Evolutionary conservation across 2,113 vertebrate species (phyloP).

Genomic region (Stomatorhinus ivindoensis): DNA sequence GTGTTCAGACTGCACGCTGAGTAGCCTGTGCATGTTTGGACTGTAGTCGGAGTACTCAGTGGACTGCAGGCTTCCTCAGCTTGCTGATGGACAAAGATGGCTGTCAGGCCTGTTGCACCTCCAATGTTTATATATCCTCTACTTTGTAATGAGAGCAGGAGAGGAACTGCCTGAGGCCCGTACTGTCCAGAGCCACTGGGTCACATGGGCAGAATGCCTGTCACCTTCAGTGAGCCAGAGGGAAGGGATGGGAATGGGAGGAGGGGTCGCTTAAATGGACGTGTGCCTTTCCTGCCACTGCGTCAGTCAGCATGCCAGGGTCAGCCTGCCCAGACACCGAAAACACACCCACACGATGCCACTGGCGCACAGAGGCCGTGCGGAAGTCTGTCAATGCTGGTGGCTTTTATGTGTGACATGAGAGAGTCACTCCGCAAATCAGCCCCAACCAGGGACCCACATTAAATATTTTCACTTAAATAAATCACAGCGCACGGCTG

Average conservation of each 20-base stretch:
- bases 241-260: not conserved
- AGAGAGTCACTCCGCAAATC: not conserved
- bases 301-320: not conserved
- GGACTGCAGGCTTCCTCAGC: not conserved
- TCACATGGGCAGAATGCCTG: not conserved
- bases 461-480: not conserved
- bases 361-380: not conserved
- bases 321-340: not conserved
- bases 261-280: not conserved
- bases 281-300: no score
- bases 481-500: not conserved
- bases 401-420: not conserved
- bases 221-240: not conserved
- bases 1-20: not conserved
- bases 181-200: conserved; percentile 23
- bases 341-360: not conserved
- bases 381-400: not conserved
- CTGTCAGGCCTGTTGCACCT: not conserved
- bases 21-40: not conserved
- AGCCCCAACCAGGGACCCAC: not conserved
- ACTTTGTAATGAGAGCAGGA: not conserved
- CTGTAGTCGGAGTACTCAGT: not conserved
- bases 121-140: not conserved
- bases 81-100: not conserved
- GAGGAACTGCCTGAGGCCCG: not conserved